Base-by-base conservation (phyloP, 2,797 vertebrate genomes). In the Taenioides sp. region DNA sequence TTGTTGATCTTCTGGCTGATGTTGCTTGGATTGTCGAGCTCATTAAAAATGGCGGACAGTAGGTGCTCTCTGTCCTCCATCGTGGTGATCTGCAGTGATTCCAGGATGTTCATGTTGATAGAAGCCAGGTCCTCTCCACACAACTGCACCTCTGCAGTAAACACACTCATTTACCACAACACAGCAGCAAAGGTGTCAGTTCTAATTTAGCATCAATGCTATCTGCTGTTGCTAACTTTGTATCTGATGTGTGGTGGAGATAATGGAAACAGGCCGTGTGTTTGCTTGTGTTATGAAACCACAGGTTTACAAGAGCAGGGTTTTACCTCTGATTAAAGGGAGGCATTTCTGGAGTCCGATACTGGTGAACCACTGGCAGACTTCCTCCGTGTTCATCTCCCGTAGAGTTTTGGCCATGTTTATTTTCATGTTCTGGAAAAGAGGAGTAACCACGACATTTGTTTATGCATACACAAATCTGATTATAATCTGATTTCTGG, bases 301-400 rank as follows among this genome's bases (percentile, higher is more conserved):
- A 68, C 23, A 17, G 74, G 73, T 50, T 60, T 52, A 59, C 52
- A 69, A 77, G 50, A 80, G 65, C 31, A 11, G 12, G 47, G 67
- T 63, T 72, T 86, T 90, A 94, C 93, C 93, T 90, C 80, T 91
- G 84, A 95, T 93, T 88, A 88, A 89, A 80, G 92, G 89, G 65
- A 93, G 86, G 80, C 92, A 94, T 85, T 92, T 94, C 68, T 90
- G 76, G 49, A 91, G 84, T 70, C 92, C 91, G 71, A 91, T 90
- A 71, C 74, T 89, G 71, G 80, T 83, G 86, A 95, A 94, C 92
- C 92, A 95, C 74, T 87, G 91, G 89, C 93, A 96, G 80, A 94
- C 80, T 76, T 91, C 90, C 66, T 93, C 92, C 67, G 79, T 93
- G 91, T 87, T 92, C 75, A 95, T 76, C 83, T 93, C 91, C 79